A percentile compares a stretch with the other conserved stretches of the same genome.
These are phyloP conservation scores for Cebus imitator DNA, from an alignment of 2,113 vertebrate genomes.

Conservation along the genomic window DNA sequence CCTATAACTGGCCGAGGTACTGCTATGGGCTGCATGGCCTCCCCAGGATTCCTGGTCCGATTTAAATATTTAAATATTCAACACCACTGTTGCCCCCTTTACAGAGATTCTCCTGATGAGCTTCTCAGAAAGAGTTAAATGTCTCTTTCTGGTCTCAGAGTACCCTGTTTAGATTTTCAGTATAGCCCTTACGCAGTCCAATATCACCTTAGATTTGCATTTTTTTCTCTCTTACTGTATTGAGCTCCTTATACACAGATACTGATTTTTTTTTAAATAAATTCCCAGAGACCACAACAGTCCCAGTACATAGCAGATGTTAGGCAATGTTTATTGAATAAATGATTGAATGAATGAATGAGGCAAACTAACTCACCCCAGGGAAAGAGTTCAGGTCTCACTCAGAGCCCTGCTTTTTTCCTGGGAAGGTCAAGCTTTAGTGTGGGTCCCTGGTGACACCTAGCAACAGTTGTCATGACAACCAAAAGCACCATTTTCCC, in stretches of 20 bases:
- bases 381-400: constrained; percentile 24
- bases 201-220: neutral
- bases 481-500: constrained; percentile 56
- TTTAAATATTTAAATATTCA: neutral
- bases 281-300: neutral
- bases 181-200: neutral
- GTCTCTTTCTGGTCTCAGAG: too few species aligned
- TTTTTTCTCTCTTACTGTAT: neutral
- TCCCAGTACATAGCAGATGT: neutral
- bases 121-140: neutral
- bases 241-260: neutral
- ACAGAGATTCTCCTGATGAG: neutral
- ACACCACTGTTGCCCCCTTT: rapidly evolving
- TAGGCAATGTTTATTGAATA: neutral
- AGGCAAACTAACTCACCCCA: neutral
- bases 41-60: neutral
- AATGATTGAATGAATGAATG: neutral
- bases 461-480: constrained; percentile 69
- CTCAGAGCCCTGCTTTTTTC: neutral
- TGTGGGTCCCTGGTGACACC: constrained; percentile 14
- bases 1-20: neutral
- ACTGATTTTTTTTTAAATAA: neutral
- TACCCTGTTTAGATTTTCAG: neutral
- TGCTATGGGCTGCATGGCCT: neutral
- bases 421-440: constrained; percentile 50